Conservation (phyloP, 2,797 vertebrate genomes). For the Eremophila alpestris region DNA sequence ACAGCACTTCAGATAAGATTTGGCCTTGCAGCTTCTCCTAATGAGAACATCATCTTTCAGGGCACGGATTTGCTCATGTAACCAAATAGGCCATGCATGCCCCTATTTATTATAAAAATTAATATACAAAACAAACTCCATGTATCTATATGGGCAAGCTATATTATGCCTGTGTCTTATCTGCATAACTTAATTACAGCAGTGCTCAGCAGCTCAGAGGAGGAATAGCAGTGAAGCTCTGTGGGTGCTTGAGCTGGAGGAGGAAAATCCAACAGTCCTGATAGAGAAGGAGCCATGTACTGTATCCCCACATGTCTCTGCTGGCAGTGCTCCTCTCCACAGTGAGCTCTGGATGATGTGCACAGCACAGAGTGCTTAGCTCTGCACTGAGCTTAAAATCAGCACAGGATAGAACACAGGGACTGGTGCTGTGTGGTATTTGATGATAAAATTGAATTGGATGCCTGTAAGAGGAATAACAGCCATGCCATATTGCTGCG, state of each 20-base stretch:
- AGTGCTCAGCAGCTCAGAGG: neutral
- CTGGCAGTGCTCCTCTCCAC: neutral
- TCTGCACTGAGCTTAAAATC: neutral
- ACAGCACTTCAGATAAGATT: constrained; percentile 45
- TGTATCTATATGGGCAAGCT: constrained; percentile 18
- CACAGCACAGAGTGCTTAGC: neutral
- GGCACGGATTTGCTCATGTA: constrained; percentile 42
- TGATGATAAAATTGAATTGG: neutral
- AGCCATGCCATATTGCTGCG: constrained; percentile 6
- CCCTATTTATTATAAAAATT: constrained; percentile 43
- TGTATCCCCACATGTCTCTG: neutral
- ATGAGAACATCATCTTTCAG: constrained; percentile 59
- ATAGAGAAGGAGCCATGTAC: neutral
- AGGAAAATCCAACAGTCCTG: neutral
- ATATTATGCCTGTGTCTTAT: neutral
- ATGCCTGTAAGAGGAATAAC: neutral
- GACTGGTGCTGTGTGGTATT: neutral
- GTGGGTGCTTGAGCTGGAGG: neutral
- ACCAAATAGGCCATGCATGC: constrained; percentile 24
- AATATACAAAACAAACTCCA: constrained; percentile 28
- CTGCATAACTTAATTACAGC: constrained; percentile 12
- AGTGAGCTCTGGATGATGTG: neutral
- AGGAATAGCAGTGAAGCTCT: neutral
- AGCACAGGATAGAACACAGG: neutral
- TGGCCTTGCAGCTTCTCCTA: constrained; percentile 14